Evolutionary conservation across 2,888 invertebrate genomes (phyloP).

Genomic region (Gymnocheta viridis): DNA sequence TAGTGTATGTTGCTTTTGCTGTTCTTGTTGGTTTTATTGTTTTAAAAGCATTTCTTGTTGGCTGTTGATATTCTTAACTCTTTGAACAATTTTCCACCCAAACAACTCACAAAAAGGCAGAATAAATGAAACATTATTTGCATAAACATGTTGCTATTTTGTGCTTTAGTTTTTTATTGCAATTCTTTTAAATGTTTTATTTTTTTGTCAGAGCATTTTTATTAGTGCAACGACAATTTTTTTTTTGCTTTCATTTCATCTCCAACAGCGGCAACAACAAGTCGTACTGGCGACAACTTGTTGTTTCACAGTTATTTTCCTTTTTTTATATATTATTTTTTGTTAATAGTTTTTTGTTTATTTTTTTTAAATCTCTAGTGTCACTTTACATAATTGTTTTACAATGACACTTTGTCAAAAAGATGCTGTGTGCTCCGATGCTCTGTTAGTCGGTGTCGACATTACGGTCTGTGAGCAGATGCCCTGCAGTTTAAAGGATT

Average conservation of each 20-base stretch:
- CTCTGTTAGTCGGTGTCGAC: slow-evolving; percentile 17
- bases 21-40: neutral
- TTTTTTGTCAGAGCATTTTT: slow-evolving; percentile 16
- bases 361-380: slow-evolving; percentile 58
- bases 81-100: slow-evolving; percentile 50
- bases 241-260: slow-evolving; percentile 28
- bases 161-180: slow-evolving; percentile 33
- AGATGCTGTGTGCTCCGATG: slow-evolving; percentile 34
- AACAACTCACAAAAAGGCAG: slow-evolving; percentile 42
- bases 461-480: neutral
- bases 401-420: slow-evolving; percentile 64
- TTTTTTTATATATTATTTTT: slow-evolving; percentile 4
- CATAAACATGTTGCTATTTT: slow-evolving; percentile 61
- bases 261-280: slow-evolving; percentile 3
- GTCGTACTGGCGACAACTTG: slow-evolving; percentile 7
- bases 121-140: slow-evolving; percentile 46
- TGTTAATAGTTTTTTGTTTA: neutral
- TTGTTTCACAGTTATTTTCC: slow-evolving; percentile 20
- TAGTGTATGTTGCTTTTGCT: neutral
- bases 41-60: neutral
- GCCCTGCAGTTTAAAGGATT: neutral
- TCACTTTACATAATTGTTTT: slow-evolving; percentile 67
- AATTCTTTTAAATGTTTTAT: slow-evolving; percentile 25
- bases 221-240: slow-evolving; percentile 47
- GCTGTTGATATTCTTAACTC: slow-evolving; percentile 22